These are phyloP conservation scores for Thymelicus sylvestris DNA, from an alignment of 2,888 invertebrate genomes.

Conservation along the genomic window DNA sequence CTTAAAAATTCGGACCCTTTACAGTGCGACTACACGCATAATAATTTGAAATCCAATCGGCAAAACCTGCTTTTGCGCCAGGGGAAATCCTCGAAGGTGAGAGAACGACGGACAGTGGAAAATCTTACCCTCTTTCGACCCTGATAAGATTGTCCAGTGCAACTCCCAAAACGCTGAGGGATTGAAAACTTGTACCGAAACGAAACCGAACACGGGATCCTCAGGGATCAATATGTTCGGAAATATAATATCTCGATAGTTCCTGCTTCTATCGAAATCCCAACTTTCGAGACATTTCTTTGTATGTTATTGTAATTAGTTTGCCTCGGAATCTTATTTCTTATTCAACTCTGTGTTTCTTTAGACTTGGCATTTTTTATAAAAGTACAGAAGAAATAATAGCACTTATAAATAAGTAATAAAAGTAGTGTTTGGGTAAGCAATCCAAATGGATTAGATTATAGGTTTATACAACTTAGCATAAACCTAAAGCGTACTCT, in stretches of 20 bases:
- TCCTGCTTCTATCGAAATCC: slow-evolving; percentile 63
- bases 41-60: slow-evolving; percentile 80
- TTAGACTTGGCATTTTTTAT: background rate
- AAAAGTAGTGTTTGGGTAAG: too few species aligned
- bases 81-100: slow-evolving; percentile 80
- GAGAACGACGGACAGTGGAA: slow-evolving; percentile 79
- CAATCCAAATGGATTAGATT: too few species aligned
- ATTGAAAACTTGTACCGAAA: slow-evolving; percentile 81
- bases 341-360: slow-evolving; percentile 12
- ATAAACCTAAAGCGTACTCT: too few species aligned
- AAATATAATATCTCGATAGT: slow-evolving; percentile 80
- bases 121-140: slow-evolving; percentile 73
- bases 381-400: too few species aligned
- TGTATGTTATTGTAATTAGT: slow-evolving; percentile 61
- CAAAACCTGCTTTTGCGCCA: slow-evolving; percentile 59
- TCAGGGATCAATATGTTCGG: slow-evolving; percentile 79
- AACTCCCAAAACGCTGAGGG: slow-evolving; percentile 83
- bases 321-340: slow-evolving; percentile 31
- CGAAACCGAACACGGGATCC: slow-evolving; percentile 79
- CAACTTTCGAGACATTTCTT: slow-evolving; percentile 59
- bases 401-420: too few species aligned
- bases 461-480: too few species aligned
- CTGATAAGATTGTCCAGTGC: slow-evolving; percentile 84
- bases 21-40: slow-evolving; percentile 71
- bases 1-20: slow-evolving; percentile 56